phyloP scores from a whole-genome alignment of 2,888 invertebrate genomes.

The Dryococelus australis region DNA sequence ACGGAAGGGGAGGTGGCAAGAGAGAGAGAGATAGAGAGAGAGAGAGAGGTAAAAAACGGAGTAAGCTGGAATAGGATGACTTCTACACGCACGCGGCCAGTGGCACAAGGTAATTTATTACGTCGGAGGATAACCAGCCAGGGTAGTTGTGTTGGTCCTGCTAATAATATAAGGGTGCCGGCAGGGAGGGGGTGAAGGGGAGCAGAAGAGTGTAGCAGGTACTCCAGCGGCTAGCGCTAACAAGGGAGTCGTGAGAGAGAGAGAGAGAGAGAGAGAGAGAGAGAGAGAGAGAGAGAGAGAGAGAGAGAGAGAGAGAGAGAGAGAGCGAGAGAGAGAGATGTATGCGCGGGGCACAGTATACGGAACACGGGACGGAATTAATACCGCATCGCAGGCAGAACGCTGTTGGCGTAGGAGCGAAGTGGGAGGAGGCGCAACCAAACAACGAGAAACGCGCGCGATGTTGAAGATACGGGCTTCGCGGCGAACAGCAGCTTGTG shows the following conservation, averaged over 20 bases:
- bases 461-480: background rate
- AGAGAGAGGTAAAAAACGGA: background rate
- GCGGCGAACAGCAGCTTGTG: background rate
- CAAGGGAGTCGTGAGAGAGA: background rate
- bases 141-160: background rate
- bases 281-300: constrained; percentile 3
- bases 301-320: background rate
- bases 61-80: background rate
- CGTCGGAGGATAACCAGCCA: background rate
- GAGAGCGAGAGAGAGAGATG: background rate
- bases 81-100: background rate
- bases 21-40: background rate
- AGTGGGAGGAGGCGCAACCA: background rate
- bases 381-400: background rate
- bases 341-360: background rate
- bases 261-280: constrained; percentile 16
- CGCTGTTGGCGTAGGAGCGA: background rate
- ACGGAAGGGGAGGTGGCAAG: background rate
- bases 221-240: background rate
- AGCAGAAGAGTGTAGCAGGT: background rate
- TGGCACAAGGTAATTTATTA: background rate
- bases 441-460: background rate
- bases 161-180: background rate
- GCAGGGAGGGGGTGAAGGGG: background rate
- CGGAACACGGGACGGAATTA: constrained; percentile 16